A percentile compares a stretch with the other conserved stretches of the same genome.
Evolutionary conservation across 2,888 invertebrate genomes (phyloP).

Genomic region (Eupithecia centaureata): DNA sequence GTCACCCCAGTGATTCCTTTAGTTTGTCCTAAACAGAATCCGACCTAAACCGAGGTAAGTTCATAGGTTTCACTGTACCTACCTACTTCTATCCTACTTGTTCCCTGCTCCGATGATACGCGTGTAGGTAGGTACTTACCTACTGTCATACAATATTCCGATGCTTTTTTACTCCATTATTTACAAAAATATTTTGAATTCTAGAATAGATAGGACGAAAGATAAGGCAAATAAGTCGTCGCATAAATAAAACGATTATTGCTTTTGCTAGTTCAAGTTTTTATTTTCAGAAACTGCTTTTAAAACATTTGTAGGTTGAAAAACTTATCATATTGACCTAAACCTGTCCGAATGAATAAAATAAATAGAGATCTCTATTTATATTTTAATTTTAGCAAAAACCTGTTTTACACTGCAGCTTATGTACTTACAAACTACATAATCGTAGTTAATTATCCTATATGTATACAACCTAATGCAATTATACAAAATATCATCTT

Average conservation of each 20-base stretch:
- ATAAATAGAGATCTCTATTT: conserved; percentile 70
- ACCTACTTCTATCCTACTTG: too few species aligned
- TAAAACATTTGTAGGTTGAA: conserved; percentile 27
- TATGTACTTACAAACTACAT: conserved; percentile 63
- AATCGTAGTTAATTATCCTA: conserved; percentile 65
- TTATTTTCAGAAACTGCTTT: conserved; percentile 67
- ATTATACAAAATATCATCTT: conserved; percentile 81
- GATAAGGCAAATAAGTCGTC: not conserved
- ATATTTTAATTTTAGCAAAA: conserved; percentile 61
- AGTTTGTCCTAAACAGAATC: too few species aligned
- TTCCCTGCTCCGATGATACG: not conserved
- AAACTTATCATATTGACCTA: conserved; percentile 58
- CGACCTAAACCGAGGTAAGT: too few species aligned
- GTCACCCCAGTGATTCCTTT: too few species aligned
- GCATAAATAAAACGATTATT: conserved; percentile 29
- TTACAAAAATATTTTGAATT: not conserved
- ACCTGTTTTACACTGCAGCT: conserved; percentile 72
- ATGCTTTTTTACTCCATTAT: too few species aligned
- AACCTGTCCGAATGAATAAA: conserved; percentile 69
- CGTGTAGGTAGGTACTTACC: too few species aligned
- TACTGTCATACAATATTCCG: not conserved
- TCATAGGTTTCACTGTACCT: too few species aligned
- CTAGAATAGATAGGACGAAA: not conserved
- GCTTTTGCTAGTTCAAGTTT: conserved; percentile 56
- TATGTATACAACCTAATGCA: conserved; percentile 74